Base-by-base conservation (phyloP, 2,113 vertebrate genomes). In the Lampris megalopsis region DNA sequence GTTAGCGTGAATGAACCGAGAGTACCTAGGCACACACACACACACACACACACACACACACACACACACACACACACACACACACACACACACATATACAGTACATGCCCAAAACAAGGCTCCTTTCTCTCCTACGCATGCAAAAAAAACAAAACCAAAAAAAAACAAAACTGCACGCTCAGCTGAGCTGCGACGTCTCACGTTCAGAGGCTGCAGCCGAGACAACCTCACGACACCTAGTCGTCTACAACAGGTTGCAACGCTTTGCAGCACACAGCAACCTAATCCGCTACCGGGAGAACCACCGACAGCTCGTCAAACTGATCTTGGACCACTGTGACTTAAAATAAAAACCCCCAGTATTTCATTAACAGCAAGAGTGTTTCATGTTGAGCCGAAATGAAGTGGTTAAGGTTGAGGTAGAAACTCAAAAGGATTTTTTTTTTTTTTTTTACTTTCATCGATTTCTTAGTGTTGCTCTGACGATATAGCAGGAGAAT, bases 61-160 rank as follows among this genome's bases (percentile, higher is more conserved):
- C 45, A 5, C 66, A 61, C n/a, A 4, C 79, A 77, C 78, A 42
- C n/a, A 40, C 42, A 13, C 8, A 62, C 62, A 61, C 58, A 63
- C 66, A 56, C 6, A 35, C 9, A 65, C 24, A 45, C 45, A 5
- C 66, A 61, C n/a, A 4, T 77, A 77, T 75, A 42, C n/a, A 40
- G 24, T 24, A 24, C 0, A 24, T 24, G 24, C 24, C 42, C 9
- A 4, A 36, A 59, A 83, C 60, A 73, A 78, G 9, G 67, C 63
- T 63, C 3, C 64, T 75, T 67, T 48, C 63, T 81, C 49, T 71
- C 36, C 24, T 24, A 24, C 24, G 0, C 24, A 24, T 24, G 24
- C 24, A 24, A 24, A 24, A 24, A 24, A 24, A 0, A 24, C 0
- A 24, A 24, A 24, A 24, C 24, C 0, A 24, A 24, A 0, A 24